Conservation (phyloP, 1,140 invertebrate species). For the Bombus huntii region DNA sequence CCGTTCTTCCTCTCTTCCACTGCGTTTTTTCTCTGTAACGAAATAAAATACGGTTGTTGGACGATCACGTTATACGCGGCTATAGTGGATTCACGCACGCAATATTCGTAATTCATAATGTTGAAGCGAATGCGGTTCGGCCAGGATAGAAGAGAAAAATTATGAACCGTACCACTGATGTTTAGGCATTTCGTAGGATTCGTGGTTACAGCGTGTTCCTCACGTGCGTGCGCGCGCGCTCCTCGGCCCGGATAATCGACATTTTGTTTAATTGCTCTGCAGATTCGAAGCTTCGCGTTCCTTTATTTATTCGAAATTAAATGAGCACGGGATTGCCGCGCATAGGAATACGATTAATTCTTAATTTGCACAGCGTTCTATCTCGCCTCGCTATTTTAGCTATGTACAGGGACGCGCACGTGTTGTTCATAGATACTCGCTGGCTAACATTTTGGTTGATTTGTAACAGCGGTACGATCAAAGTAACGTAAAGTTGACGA, state of each 20-base stretch:
- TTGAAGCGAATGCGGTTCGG: neutral
- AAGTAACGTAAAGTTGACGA: no score
- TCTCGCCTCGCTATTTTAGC: neutral
- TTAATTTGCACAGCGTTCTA: constrained; percentile 7
- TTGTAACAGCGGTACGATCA: no score
- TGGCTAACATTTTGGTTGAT: no score
- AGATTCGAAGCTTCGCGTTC: neutral
- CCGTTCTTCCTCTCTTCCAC: neutral
- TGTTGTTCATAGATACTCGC: no score
- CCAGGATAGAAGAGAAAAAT: neutral
- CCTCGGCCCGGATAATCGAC: neutral
- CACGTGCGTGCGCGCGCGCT: neutral
- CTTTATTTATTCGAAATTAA: constrained; percentile 26
- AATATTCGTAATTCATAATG: constrained; percentile 51
- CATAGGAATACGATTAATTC: constrained; percentile 21
- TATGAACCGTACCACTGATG: neutral
- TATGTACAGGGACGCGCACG: neutral
- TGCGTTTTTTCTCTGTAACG: constrained; percentile 24
- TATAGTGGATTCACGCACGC: constrained; percentile 13
- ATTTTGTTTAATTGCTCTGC: constrained; percentile 25
- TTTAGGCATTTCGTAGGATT: constrained; percentile 1
- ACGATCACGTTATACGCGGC: constrained; percentile 23
- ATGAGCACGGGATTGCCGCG: neutral
- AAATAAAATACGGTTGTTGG: constrained; percentile 44
- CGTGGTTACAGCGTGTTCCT: neutral